phyloP scores from a whole-genome alignment of 2,113 vertebrate genomes.

The Phaethornis superciliosus region DNA sequence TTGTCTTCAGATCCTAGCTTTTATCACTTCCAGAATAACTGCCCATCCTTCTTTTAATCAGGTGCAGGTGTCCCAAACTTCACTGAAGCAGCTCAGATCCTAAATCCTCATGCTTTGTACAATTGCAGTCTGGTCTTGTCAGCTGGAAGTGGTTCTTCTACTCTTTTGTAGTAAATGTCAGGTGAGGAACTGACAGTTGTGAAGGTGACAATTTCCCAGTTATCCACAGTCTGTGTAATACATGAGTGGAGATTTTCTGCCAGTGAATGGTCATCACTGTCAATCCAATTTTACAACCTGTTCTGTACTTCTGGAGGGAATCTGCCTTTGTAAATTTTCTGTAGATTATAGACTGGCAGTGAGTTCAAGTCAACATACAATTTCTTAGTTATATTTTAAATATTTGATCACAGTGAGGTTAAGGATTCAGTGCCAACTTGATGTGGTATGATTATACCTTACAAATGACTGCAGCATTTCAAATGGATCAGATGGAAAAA shows the following conservation, averaged over 20 bases:
- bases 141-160: conserved; percentile 24
- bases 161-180: conserved; percentile 29
- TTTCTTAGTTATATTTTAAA: background rate
- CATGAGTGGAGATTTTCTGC: conserved; percentile 2
- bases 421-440: background rate
- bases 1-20: background rate
- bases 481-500: background rate
- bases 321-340: background rate
- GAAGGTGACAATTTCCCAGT: conserved; percentile 41
- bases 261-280: background rate
- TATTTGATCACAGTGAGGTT: background rate
- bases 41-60: background rate
- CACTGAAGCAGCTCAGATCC: background rate
- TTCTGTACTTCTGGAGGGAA: background rate
- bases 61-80: background rate
- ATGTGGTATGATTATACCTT: background rate
- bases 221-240: background rate
- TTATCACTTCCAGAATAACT: background rate
- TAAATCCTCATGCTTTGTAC: background rate
- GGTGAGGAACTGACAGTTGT: conserved; percentile 9
- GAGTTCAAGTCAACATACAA: background rate
- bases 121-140: conserved; percentile 1
- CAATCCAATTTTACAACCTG: background rate
- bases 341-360: background rate
- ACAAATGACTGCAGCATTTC: background rate